A percentile compares a stretch with the other conserved stretches of the same genome.
Evolutionary conservation across 2,797 vertebrate genomes (phyloP).

Genomic region (Miichthys miiuy): DNA sequence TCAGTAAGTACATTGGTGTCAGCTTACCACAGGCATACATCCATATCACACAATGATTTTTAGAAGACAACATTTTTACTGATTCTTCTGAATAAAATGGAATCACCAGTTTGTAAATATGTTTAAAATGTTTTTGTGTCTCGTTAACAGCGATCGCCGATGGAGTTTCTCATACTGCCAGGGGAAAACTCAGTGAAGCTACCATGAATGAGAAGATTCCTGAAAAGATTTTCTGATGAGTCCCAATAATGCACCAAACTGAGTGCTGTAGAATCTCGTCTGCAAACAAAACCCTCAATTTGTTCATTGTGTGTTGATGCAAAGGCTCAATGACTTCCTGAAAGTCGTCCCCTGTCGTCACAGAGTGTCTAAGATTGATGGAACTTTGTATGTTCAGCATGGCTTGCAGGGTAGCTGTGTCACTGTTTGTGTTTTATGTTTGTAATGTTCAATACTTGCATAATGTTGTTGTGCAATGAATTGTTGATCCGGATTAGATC

Average conservation of each 20-base stretch:
- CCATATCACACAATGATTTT: background rate
- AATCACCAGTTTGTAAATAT: background rate
- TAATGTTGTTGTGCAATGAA: background rate
- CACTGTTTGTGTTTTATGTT: background rate
- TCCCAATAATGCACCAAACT: too few species aligned
- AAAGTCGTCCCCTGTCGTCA: background rate
- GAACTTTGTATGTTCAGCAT: background rate
- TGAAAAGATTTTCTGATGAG: background rate
- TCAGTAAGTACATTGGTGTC: background rate
- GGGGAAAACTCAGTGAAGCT: background rate
- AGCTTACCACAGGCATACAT: background rate
- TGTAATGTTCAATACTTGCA: background rate
- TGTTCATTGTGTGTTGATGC: background rate
- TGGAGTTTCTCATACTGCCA: constrained; percentile 23
- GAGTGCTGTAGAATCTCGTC: too few species aligned
- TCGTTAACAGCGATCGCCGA: background rate
- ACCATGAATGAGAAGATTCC: background rate
- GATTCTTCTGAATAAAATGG: background rate
- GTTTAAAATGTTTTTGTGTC: too few species aligned
- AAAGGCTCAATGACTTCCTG: background rate
- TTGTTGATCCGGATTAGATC: background rate
- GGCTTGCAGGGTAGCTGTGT: too few species aligned
- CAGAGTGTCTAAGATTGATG: too few species aligned
- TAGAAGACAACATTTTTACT: background rate
- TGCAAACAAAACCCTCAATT: too few species aligned